A percentile compares a stretch with the other conserved stretches of the same genome.
These are phyloP conservation scores for Opisthograptis luteolata DNA, from an alignment of 2,888 invertebrate genomes.

Conservation along the genomic window DNA sequence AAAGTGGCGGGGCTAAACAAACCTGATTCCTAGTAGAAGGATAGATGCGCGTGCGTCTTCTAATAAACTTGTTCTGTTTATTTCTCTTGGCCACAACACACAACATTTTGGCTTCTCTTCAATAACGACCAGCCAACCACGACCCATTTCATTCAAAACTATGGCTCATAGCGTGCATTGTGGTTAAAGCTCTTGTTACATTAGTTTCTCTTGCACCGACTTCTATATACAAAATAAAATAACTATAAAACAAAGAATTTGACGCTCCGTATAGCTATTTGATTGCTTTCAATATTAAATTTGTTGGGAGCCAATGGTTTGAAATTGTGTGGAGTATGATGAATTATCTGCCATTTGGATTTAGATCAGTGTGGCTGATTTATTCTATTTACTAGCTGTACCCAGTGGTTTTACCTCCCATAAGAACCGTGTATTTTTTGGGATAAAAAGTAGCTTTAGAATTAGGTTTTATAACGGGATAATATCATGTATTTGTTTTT, in stretches of 20 bases:
- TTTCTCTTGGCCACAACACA: slow-evolving; percentile 53
- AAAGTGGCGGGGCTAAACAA: not conserved
- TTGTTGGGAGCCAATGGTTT: slow-evolving; percentile 9
- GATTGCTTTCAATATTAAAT: slow-evolving; percentile 32
- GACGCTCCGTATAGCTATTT: slow-evolving; percentile 20
- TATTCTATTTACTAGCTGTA: slow-evolving; percentile 1
- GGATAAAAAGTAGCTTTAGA: too few relatives aligned
- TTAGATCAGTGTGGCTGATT: slow-evolving; percentile 1
- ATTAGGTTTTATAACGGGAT: too few relatives aligned
- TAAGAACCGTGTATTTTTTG: too few relatives aligned
- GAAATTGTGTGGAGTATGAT: slow-evolving; percentile 13
- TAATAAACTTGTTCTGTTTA: slow-evolving; percentile 40
- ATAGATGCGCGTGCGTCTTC: slow-evolving; percentile 21
- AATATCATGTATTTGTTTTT: too few relatives aligned
- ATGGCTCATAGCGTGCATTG: not conserved
- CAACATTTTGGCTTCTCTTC: slow-evolving; percentile 56
- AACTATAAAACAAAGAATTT: slow-evolving; percentile 36
- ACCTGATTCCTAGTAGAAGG: slow-evolving; percentile 4
- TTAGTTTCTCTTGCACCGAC: slow-evolving; percentile 28
- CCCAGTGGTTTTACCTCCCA: too few relatives aligned
- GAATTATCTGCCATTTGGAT: slow-evolving; percentile 21
- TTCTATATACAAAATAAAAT: slow-evolving; percentile 24
- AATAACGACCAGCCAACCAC: slow-evolving; percentile 43
- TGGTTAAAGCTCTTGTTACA: slow-evolving; percentile 21
- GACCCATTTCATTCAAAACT: slow-evolving; percentile 21